A percentile compares a stretch with the other conserved stretches of the same genome.
Conservation (phyloP, 2,888 invertebrate species). For the Heliconius sara region DNA sequence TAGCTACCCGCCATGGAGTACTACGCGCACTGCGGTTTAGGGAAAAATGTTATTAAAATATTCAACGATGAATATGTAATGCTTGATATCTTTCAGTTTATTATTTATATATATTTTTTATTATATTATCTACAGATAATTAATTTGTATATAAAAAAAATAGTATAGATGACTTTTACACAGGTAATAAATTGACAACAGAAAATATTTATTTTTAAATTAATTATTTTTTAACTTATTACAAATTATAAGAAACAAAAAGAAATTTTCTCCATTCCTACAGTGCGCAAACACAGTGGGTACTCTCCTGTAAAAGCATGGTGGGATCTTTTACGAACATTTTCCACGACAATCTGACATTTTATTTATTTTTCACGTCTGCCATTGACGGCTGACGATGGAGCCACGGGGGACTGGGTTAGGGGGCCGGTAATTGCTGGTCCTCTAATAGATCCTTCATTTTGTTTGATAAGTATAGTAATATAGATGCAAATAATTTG, state of each 20-base stretch:
- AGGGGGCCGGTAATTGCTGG: constrained; percentile 63
- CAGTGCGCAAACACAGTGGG: constrained; percentile 44
- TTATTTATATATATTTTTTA: not conserved
- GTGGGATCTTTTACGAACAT: constrained; percentile 54
- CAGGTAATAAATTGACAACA: not conserved
- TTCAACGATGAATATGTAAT: not conserved
- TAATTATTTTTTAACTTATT: not conserved
- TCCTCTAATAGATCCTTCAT: constrained; percentile 23
- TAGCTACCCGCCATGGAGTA: constrained; percentile 48
- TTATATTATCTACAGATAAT: not conserved
- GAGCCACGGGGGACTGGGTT: constrained; percentile 54
- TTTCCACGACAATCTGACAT: constrained; percentile 68
- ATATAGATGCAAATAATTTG: constrained; percentile 22
- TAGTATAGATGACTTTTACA: not conserved
- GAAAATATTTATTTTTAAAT: not conserved
- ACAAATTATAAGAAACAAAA: not conserved
- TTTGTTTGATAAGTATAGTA: not conserved
- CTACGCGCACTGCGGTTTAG: constrained; percentile 27
- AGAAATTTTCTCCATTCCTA: not conserved
- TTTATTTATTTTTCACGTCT: constrained; percentile 79
- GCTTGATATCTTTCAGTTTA: not conserved
- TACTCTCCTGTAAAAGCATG: constrained; percentile 44
- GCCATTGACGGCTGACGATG: constrained; percentile 73
- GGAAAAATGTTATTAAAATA: not conserved
- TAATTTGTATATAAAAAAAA: not conserved